Conservation (phyloP, 2,888 invertebrate species). For the Eupithecia inturbata region DNA sequence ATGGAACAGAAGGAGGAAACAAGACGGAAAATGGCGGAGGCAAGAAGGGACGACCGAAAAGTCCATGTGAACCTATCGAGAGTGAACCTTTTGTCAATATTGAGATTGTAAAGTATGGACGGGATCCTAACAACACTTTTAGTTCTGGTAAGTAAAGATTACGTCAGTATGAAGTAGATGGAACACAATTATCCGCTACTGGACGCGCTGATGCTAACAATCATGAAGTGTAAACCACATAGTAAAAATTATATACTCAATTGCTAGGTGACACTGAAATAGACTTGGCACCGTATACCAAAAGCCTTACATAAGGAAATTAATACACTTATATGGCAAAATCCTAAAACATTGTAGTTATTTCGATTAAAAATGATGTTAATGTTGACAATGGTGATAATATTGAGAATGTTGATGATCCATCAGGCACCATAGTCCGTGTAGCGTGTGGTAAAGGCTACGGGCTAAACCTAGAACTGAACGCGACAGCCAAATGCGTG, state of each 20-base stretch:
- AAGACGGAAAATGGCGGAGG: conserved; percentile 63
- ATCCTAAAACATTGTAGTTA: too few species aligned
- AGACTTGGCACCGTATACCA: too few species aligned
- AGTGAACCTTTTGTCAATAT: conserved; percentile 87
- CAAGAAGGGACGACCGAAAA: conserved; percentile 81
- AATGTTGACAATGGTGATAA: too few species aligned
- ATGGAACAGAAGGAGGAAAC: conserved; percentile 48
- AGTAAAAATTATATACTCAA: too few species aligned
- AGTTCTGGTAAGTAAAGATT: conserved; percentile 83
- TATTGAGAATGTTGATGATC: not conserved
- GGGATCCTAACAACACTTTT: conserved; percentile 88
- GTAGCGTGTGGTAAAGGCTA: conserved; percentile 92
- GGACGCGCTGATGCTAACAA: not conserved
- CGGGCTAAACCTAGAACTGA: conserved; percentile 88
- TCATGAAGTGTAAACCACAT: not conserved
- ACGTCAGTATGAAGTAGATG: too few species aligned
- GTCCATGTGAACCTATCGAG: conserved; percentile 87
- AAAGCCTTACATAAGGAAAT: not conserved
- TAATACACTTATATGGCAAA: too few species aligned
- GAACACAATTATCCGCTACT: too few species aligned
- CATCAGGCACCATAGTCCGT: conserved; percentile 86
- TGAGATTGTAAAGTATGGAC: conserved; percentile 88
- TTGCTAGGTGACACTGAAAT: too few species aligned
- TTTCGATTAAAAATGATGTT: too few species aligned
- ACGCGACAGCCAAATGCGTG: conserved; percentile 91